Percentiles rank a stretch among this genome's conserved stretches.
Evolutionary conservation across 1,140 invertebrate species (phyloP).

Genomic region (Musca domestica): DNA sequence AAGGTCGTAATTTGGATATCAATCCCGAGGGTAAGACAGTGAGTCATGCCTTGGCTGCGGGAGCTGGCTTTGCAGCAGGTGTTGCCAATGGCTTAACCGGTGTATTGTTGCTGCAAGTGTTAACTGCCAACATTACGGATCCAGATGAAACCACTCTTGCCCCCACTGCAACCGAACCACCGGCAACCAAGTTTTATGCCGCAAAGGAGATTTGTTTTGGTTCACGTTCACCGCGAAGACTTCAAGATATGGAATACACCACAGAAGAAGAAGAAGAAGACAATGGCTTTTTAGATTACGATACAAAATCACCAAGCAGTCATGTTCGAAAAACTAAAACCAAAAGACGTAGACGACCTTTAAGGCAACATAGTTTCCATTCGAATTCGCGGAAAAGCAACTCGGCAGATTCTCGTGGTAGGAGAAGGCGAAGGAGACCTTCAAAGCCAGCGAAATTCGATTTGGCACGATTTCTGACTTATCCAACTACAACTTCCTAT

Average conservation of each 20-base stretch:
- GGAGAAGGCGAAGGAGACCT: too few species aligned
- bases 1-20: constrained; percentile 25
- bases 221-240: constrained; percentile 32
- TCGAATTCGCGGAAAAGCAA: too few species aligned
- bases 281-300: too few species aligned
- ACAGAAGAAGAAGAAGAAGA: too few species aligned
- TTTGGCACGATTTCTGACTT: too few species aligned
- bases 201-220: constrained; percentile 40
- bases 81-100: constrained; percentile 40
- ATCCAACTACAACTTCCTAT: too few species aligned
- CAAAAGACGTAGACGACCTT: too few species aligned
- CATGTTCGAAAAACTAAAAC: too few species aligned
- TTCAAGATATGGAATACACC: constrained; percentile 5
- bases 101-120: constrained; percentile 38
- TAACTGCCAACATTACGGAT: not conserved
- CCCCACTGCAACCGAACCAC: constrained; percentile 24
- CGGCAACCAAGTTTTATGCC: constrained; percentile 29
- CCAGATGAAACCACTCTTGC: not conserved
- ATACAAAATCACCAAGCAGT: too few species aligned
- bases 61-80: constrained; percentile 40
- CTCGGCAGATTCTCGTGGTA: too few species aligned
- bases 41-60: constrained; percentile 33
- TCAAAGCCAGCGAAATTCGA: too few species aligned
- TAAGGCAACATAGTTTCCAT: too few species aligned
- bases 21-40: constrained; percentile 32